These are phyloP conservation scores for Halcyon chelicuti DNA, from an alignment of 2,797 vertebrate species.

Conservation along the genomic window DNA sequence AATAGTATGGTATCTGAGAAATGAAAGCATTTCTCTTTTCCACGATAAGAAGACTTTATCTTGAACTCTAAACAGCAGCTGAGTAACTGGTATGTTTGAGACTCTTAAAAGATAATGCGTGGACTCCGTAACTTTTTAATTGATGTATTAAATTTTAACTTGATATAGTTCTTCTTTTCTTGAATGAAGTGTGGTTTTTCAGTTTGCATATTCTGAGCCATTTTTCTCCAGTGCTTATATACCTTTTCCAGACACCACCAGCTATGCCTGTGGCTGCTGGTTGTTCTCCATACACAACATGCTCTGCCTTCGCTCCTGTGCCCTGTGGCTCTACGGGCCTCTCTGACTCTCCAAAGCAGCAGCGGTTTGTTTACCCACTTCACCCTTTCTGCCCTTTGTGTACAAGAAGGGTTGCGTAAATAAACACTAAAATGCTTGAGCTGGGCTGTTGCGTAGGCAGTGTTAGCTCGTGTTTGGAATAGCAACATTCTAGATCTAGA, in stretches of 20 bases:
- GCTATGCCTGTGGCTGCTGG: background rate
- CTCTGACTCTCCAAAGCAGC: background rate
- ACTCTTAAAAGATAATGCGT: background rate
- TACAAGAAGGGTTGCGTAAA: background rate
- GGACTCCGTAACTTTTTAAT: background rate
- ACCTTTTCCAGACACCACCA: background rate
- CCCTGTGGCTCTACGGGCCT: background rate
- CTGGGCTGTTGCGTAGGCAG: background rate
- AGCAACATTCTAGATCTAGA: background rate
- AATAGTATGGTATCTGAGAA: background rate
- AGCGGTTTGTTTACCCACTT: background rate
- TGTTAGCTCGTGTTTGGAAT: background rate
- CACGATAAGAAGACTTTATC: background rate
- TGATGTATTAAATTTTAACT: background rate
- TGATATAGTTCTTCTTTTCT: background rate
- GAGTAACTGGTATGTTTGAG: background rate
- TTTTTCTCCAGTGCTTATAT: fast-evolving
- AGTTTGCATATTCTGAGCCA: background rate
- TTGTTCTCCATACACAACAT: fast-evolving
- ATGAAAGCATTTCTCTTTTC: background rate
- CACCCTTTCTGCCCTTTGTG: background rate
- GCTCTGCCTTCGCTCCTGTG: fast-evolving
- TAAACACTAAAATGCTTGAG: background rate
- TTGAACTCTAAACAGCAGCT: background rate
- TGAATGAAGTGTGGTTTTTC: background rate